Evolutionary conservation across 1,140 invertebrate species (phyloP), one percentile per base, ranked within the genome.

Genomic region (Lepidurus arcticus): DNA sequence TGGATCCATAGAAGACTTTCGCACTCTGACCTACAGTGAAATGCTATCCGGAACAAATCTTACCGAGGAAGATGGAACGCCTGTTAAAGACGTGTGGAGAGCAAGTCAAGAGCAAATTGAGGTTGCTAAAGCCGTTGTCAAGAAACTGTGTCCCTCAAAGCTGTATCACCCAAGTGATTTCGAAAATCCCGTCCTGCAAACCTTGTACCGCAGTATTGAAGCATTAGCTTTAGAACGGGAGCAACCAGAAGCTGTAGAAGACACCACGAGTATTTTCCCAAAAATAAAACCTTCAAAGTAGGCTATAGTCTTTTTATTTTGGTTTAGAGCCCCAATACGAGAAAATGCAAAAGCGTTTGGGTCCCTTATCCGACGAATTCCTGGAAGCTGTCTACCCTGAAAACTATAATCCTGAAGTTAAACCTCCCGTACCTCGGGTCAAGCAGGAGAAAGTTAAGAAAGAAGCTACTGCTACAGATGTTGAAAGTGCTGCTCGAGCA

Each of bases 191-290:
- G 84, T 84, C 11, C 81, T 88, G 43, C 87, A 88, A 82, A 87
- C 85, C 16, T 84, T 88, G 76, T 88, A 86, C 85, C 81, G 84
- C 16, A 87, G 87, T 78, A 85, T 88, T 16, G 87, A 88, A 81
- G 87, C 87, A 5, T 78, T 88, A 75, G 88, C 88, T 13, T 81
- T 88, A 45, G 85, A 87, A 44, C 78, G 84, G 75, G 84, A 86
- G 75, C 83, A 84, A n/a, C 82, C 84, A 1, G 86, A 86, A 65
- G 84, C 86, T 78, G 82, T 87, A 73, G 81, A 78, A n/a, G 87
- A 88, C 81, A 84, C 85, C 47, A 87, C 86, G 75, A 80, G 87
- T 87, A 80, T 79, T 74, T 85, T 65, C 1, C 3, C 21, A 13
- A 34, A 34, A 34, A 7, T 21, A 65, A 13, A 65, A 7, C 1